These are phyloP conservation scores for Leptinotarsa rubiginosa DNA, from an alignment of 2,888 invertebrate genomes.

Conservation along the genomic window DNA sequence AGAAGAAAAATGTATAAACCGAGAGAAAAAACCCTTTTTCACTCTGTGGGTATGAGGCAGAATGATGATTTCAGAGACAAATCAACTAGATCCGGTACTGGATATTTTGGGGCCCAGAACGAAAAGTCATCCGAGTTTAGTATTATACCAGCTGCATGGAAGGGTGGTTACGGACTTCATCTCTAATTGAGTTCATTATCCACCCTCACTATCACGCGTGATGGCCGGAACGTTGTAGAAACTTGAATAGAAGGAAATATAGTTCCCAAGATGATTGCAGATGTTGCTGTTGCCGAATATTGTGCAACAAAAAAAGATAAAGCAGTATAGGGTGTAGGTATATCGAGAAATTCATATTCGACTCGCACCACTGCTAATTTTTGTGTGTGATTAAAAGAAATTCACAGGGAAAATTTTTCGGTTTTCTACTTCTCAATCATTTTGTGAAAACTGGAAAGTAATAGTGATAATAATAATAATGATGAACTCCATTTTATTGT, in stretches of 20 bases:
- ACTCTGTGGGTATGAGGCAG: neutral
- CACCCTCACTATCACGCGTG: constrained; percentile 1
- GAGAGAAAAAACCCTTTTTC: too few relatives aligned
- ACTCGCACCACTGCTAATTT: too few relatives aligned
- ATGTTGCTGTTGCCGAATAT: neutral
- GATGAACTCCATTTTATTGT: too few relatives aligned
- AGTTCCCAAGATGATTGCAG: constrained; percentile 17
- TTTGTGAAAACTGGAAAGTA: too few relatives aligned
- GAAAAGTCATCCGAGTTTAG: constrained; percentile 11
- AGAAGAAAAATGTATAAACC: too few relatives aligned
- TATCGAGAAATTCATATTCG: neutral
- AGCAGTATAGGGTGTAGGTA: neutral
- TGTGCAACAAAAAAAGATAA: neutral
- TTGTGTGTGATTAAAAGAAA: too few relatives aligned
- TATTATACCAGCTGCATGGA: constrained; percentile 5
- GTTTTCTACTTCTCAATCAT: too few relatives aligned
- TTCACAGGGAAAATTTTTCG: too few relatives aligned
- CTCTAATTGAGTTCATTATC: constrained; percentile 16
- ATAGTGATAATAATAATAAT: too few relatives aligned
- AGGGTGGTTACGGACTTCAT: constrained; percentile 11
- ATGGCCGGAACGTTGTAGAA: constrained; percentile 13
- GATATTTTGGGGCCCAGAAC: neutral
- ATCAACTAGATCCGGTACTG: neutral
- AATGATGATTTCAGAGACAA: neutral
- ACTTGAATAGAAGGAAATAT: constrained; percentile 1